Evolutionary conservation across 2,797 vertebrate genomes (phyloP), one percentile per base, ranked within the genome.

Genomic region (Sebastes miniatus): DNA sequence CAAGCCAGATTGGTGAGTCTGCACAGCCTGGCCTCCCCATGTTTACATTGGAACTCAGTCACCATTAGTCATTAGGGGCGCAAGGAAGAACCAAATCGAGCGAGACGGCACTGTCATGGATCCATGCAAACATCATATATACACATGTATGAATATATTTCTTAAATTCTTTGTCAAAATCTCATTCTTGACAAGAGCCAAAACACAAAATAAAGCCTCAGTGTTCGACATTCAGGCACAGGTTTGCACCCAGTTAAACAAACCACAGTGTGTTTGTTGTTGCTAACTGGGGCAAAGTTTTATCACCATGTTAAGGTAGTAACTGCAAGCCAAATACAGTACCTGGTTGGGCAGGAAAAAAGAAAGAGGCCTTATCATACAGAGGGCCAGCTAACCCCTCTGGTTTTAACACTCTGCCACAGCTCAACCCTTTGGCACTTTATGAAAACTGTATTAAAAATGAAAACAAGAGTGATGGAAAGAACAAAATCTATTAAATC

Each of bases 31-130:
- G 86, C 75, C 77, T 81, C 43, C 11, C 47, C 24, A 7, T 92
- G 87, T 94, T 94, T 92, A 91, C 86, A 63, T 83, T 93, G 93
- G 91, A 90, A 74, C 84, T 69, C 70, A 66, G 67, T 78, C 64
- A 29, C 74, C 73, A 70, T 84, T 83, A 90, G 74, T 93, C 87
- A 90, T 83, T 75, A 66, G 89, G 52, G 77, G 76, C 18, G 34
- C 39, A 63, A 69, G 76, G 77, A 57, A 79, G 67, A 84, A 75
- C 36, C 89, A 83, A 90, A 90, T 83, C 14, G 54, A 79, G 88
- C 75, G 52, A 84, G 68, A 85, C 73, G 39, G 47, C 83, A 83
- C 69, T 59, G 90, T 86, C 89, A 89, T 80, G 89, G 83, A 90
- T 91, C 86, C 80, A 22, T 88, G 90, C 88, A 88, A 90, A 86